Evolutionary conservation across 2,888 invertebrate genomes (phyloP), one percentile per base, ranked within the genome.

Genomic region (Epiperipatus broadwayi): DNA sequence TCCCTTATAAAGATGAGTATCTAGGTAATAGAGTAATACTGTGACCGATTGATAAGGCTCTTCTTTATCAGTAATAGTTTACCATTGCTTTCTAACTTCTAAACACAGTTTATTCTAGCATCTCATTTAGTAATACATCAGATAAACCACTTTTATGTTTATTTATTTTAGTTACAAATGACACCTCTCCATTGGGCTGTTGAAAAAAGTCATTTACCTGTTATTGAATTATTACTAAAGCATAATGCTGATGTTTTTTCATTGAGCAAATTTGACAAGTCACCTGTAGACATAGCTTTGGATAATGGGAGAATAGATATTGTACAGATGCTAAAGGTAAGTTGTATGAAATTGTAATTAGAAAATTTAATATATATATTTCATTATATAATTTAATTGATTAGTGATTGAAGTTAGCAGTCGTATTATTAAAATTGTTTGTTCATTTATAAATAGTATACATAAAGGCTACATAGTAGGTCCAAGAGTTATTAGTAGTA

Each of bases 121-220:
- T 10, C 15, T 12, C 16, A 21, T 35, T 10, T 42, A n/a, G 16
- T 18, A n/a, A n/a, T n/a, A n/a, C n/a, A n/a, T n/a, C n/a, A n/a
- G n/a, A n/a, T 10, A 20, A 15, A 20, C 7, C 35, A 12, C 7
- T 20, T 16, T 16, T 8, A 10, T 21, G 35, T 19, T n/a, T n/a
- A n/a, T n/a, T n/a, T 31, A 12, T 51, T 62, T 32, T 52, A 80
- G 79, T 60, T 81, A 14, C 70, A 71, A 51, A 81, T 81, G 87
- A 87, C 87, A 29, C 83, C 89, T 27, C 65, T 91, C 41, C 89
- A 91, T 64, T 89, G 89, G 89, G 85, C 89, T 4, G 78, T 78
- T 29, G 79, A 81, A 61, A 73, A 77, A 50, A 74, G 75, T 1
- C 78, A 83, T 60, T 58, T 66, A 18, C 65, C 68, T 42, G 69